Evolutionary conservation across 2,113 vertebrate genomes (phyloP).

Genomic region (Pavo muticus): DNA sequence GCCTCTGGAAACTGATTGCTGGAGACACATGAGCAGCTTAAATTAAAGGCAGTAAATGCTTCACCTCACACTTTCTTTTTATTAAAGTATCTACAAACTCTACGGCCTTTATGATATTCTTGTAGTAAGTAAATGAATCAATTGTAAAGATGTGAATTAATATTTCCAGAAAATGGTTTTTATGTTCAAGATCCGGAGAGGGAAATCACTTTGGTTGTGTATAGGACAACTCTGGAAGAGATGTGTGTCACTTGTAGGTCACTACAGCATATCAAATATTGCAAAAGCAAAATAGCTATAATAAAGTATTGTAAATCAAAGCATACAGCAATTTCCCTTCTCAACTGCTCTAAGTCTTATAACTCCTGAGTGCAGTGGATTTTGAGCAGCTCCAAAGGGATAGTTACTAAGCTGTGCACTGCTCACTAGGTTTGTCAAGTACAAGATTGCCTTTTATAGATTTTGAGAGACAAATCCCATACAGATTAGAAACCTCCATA

Average conservation of each 20-base stretch:
- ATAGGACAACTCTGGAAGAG: not conserved
- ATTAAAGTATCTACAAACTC: slow-evolving; percentile 30
- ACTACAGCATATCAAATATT: not conserved
- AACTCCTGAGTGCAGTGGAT: not conserved
- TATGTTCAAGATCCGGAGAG: not conserved
- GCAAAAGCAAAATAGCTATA: not conserved
- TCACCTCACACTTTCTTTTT: slow-evolving; percentile 59
- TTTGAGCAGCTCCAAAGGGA: not conserved
- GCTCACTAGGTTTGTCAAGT: not conserved
- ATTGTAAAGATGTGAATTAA: slow-evolving; percentile 30
- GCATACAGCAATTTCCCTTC: not conserved
- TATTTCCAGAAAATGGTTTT: slow-evolving; percentile 4
- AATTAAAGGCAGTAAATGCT: slow-evolving; percentile 52
- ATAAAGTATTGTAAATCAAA: not conserved
- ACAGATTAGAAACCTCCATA: not conserved
- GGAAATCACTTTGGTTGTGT: not conserved
- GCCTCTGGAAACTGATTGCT: slow-evolving; percentile 45
- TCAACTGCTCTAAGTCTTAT: not conserved
- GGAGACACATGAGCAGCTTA: not conserved
- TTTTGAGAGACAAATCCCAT: not conserved
- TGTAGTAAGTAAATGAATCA: not conserved
- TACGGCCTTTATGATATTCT: not conserved
- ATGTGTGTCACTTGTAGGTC: not conserved
- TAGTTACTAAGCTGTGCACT: not conserved
- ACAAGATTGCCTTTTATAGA: not conserved